Evolutionary conservation across 2,797 vertebrate genomes (phyloP).

Genomic region (Melanogrammus aeglefinus): DNA sequence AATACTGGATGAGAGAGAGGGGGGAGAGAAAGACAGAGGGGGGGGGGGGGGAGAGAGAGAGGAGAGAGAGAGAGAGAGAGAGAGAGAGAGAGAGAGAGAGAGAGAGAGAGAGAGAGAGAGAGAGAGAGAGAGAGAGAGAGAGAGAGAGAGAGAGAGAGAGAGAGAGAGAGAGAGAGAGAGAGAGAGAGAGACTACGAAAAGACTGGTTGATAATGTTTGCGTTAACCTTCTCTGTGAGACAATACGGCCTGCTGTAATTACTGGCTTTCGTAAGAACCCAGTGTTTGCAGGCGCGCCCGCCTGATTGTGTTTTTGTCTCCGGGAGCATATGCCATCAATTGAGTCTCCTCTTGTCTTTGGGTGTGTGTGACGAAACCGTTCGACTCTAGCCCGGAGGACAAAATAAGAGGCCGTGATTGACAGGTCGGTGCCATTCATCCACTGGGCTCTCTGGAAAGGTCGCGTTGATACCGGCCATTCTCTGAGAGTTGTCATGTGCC

Average conservation of each 20-base stretch:
- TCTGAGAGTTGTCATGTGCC: slow-evolving; percentile 33
- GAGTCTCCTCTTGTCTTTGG: slow-evolving; percentile 5
- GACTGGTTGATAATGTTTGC: neutral
- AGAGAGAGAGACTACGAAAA: slow-evolving; percentile 9
- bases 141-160: no score
- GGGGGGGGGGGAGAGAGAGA: no score
- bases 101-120: no score
- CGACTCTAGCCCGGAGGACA: slow-evolving; percentile 35
- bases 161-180: neutral
- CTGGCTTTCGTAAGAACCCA: neutral
- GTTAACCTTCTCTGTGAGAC: slow-evolving; percentile 17
- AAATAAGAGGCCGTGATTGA: slow-evolving; percentile 32
- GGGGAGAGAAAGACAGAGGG: no score
- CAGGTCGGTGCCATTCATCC: slow-evolving; percentile 31
- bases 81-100: no score
- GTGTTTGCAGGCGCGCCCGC: slow-evolving; percentile 12
- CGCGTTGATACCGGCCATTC: slow-evolving; percentile 44
- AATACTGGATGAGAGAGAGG: no score
- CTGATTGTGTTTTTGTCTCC: slow-evolving; percentile 22
- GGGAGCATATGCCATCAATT: slow-evolving; percentile 27
- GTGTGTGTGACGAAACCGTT: slow-evolving; percentile 33
- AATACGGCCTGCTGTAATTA: slow-evolving; percentile 13
- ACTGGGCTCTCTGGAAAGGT: slow-evolving; percentile 50
- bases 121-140: no score
- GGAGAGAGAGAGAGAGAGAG: no score